phyloP scores from a whole-genome alignment of 2,797 vertebrate species.

The Psittacula derbiana region DNA sequence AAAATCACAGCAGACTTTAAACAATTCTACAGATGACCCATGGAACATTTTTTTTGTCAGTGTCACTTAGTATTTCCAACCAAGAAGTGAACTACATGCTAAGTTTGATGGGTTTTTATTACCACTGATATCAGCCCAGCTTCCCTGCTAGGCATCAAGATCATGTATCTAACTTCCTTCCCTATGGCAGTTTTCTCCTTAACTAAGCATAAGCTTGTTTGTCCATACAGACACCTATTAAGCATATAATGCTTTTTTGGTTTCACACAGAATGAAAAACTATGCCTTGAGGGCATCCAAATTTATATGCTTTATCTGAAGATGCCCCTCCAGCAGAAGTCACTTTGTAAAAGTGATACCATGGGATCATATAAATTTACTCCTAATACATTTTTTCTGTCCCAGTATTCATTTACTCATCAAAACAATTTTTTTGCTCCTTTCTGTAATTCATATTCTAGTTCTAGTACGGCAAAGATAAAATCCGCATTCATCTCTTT shows the following conservation, averaged over 20 bases:
- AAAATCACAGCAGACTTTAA: neutral
- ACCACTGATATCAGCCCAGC: conserved; percentile 50
- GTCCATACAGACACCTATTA: conserved; percentile 30
- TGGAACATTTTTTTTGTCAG: conserved; percentile 35
- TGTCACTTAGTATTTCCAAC: conserved; percentile 48
- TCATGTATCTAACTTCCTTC: conserved; percentile 32
- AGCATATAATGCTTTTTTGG: neutral
- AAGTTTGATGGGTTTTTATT: conserved; percentile 67
- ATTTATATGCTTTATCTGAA: conserved; percentile 53
- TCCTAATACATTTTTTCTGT: neutral
- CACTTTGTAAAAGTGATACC: conserved; percentile 19
- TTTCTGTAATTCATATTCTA: conserved; percentile 16
- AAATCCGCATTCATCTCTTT: conserved; percentile 27
- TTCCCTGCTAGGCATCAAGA: conserved; percentile 54
- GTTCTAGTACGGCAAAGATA: conserved; percentile 14
- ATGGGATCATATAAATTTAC: neutral
- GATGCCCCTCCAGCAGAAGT: conserved; percentile 3
- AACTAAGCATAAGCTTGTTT: conserved; percentile 49
- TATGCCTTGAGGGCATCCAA: neutral
- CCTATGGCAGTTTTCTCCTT: conserved; percentile 35
- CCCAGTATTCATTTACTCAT: neutral
- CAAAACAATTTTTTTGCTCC: neutral
- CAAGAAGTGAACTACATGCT: conserved; percentile 27
- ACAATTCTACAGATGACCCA: conserved; percentile 40
- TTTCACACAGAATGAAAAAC: conserved; percentile 27